phyloP scores from a whole-genome alignment of 2,797 vertebrate genomes.

The Heterohyrax brucei region DNA sequence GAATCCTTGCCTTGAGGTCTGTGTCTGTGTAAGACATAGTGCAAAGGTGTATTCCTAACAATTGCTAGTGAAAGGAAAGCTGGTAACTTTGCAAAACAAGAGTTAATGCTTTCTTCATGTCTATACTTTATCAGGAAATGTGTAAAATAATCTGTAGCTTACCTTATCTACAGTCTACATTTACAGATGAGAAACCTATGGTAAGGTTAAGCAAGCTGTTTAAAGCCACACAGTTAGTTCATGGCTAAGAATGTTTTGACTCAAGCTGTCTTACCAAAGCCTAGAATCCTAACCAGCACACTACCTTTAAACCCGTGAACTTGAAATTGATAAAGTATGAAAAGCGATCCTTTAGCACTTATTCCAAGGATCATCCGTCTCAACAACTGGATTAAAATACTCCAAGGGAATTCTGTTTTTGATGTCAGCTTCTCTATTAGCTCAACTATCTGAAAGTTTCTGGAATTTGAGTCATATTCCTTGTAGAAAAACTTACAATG shows the following conservation, averaged over 20 bases:
- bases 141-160: not conserved
- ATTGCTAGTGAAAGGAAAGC: constrained; percentile 6
- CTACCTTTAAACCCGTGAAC: constrained; percentile 71
- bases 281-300: constrained; percentile 1
- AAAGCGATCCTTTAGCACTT: not conserved
- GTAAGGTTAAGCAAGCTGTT: not conserved
- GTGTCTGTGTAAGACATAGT: not conserved
- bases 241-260: constrained; percentile 13
- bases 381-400: constrained; percentile 38
- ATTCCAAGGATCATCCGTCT: constrained; percentile 70
- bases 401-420: constrained; percentile 57
- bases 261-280: not conserved
- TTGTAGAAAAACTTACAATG: constrained; percentile 38
- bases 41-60: not conserved
- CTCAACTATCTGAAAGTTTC: constrained; percentile 55
- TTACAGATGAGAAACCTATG: not conserved
- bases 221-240: not conserved
- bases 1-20: not conserved
- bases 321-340: constrained; percentile 72
- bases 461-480: constrained; percentile 45
- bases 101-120: constrained; percentile 3
- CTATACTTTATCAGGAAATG: constrained; percentile 36
- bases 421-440: constrained; percentile 63
- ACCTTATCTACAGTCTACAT: not conserved
- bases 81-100: not conserved